Percentiles rank a stretch among this genome's conserved stretches.
phyloP scores from a whole-genome alignment of 53 echinoderm and acorn worm genomes.

The Echinarachnius parma region DNA sequence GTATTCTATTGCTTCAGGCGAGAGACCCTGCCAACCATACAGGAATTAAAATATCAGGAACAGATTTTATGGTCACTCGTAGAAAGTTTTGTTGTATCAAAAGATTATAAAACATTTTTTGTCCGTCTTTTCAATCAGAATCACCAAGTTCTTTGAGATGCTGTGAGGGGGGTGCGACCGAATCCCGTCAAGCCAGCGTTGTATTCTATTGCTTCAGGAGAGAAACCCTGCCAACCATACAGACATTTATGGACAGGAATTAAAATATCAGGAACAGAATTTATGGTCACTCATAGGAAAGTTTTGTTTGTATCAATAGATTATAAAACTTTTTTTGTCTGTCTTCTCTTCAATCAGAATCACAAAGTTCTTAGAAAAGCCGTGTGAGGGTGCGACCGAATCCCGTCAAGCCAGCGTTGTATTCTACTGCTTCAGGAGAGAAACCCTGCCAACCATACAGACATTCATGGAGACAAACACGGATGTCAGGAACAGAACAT shows the following conservation, averaged over 20 bases:
- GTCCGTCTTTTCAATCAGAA: constrained; percentile 55
- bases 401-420: constrained; percentile 85
- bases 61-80: not conserved
- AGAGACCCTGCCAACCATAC: not conserved
- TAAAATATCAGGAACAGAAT: constrained; percentile 58
- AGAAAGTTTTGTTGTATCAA: not conserved
- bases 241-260: constrained; percentile 53
- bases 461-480: constrained; percentile 43
- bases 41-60: too few species aligned
- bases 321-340: too few species aligned
- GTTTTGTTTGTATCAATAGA: not conserved
- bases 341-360: constrained; percentile 78
- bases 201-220: constrained; percentile 84
- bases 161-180: constrained; percentile 54
- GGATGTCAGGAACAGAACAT: constrained; percentile 50
- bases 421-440: constrained; percentile 72
- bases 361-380: constrained; percentile 80
- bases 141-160: constrained; percentile 80
- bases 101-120: too few species aligned
- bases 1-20: not conserved
- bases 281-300: constrained; percentile 79
- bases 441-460: constrained; percentile 54
- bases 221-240: constrained; percentile 63
- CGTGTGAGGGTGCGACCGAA: constrained; percentile 46
- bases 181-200: constrained; percentile 75